Evolutionary conservation across 2,113 vertebrate genomes (phyloP).

Genomic region (Pterophyllum scalare): DNA sequence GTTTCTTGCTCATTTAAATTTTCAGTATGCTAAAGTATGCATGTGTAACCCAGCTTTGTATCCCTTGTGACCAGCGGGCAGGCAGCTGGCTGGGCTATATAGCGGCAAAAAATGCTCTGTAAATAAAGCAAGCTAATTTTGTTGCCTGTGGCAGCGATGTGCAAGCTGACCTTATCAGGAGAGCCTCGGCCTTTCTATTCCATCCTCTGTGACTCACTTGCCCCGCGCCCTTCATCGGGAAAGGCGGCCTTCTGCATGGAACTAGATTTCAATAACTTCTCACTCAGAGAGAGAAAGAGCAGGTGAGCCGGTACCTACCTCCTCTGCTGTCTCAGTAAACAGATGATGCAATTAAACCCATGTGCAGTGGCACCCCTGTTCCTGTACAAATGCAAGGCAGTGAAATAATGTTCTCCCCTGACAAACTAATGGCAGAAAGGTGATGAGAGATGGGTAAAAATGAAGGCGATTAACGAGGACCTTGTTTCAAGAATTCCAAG

Average conservation of each 20-base stretch:
- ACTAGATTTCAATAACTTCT: conserved; percentile 73
- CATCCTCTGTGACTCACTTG: conserved; percentile 44
- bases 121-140: conserved; percentile 77
- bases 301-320: not conserved
- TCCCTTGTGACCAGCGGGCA: conserved; percentile 25
- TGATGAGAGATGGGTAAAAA: conserved; percentile 3
- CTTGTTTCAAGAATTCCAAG: conserved; percentile 19
- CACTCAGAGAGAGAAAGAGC: conserved; percentile 30
- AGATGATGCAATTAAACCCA: conserved; percentile 57
- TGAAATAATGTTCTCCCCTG: conserved; percentile 47
- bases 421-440: not conserved
- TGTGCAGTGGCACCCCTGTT: conserved; percentile 24
- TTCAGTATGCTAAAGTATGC: conserved; percentile 27
- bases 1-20: conserved; percentile 30
- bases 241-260: conserved; percentile 36
- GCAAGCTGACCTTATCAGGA: conserved; percentile 81
- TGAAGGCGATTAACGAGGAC: conserved; percentile 27
- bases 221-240: conserved; percentile 52
- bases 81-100: conserved; percentile 17
- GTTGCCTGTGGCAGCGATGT: conserved; percentile 69
- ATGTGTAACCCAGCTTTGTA: not conserved
- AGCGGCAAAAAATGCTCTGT: conserved; percentile 48
- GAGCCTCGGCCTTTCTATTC: conserved; percentile 64
- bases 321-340: conserved; percentile 54
- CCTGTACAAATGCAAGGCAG: conserved; percentile 26